phyloP scores from a whole-genome alignment of 1,140 invertebrate genomes.

The Scaptodrosophila lebanonensis region DNA sequence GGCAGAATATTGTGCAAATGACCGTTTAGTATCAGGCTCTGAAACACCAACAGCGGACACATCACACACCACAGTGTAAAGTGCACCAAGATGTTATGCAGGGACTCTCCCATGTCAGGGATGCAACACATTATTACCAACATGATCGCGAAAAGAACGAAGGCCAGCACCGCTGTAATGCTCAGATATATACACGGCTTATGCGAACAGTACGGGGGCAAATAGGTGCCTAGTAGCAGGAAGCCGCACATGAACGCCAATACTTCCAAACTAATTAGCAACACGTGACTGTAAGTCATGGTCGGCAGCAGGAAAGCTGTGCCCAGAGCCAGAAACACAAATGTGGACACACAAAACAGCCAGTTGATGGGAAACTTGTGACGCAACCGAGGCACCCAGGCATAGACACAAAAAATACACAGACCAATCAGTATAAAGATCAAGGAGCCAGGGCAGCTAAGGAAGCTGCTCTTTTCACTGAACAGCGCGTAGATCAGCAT shows the following conservation, averaged over 20 bases:
- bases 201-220: background rate
- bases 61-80: constrained; percentile 1
- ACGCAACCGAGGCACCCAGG: constrained; percentile 9
- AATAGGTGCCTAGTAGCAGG: constrained; percentile 22
- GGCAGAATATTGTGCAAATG: background rate
- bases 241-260: constrained; percentile 13
- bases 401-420: constrained; percentile 7
- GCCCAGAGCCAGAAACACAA: too few species aligned
- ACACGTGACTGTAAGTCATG: constrained; percentile 9
- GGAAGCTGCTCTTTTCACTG: background rate
- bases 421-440: constrained; percentile 8
- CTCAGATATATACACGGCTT: background rate
- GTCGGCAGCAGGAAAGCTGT: constrained; percentile 7
- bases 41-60: constrained; percentile 38
- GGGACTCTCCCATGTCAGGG: background rate
- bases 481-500: background rate
- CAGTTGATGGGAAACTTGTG: constrained; percentile 32
- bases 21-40: constrained; percentile 39
- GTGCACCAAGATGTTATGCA: background rate
- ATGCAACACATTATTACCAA: background rate
- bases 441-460: background rate
- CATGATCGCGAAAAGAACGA: background rate
- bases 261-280: constrained; percentile 20
- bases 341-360: constrained; percentile 26
- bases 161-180: background rate